Conservation (phyloP, 2,113 vertebrate species). For the Peucedramus taeniatus region DNA sequence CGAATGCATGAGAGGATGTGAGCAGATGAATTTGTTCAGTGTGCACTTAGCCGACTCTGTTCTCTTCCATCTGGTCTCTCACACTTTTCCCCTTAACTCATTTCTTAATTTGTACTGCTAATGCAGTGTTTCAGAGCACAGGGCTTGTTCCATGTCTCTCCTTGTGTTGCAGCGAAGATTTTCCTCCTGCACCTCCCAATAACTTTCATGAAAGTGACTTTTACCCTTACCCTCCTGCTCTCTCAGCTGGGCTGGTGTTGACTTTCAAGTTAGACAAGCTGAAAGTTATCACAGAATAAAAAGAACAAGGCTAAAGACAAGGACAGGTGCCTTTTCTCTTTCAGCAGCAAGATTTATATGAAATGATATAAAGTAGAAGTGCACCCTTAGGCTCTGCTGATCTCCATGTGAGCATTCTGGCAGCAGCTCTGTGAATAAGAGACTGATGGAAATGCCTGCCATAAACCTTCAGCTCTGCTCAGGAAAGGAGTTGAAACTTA, state of each 20-base stretch:
- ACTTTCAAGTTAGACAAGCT: not conserved
- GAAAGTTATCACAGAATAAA: not conserved
- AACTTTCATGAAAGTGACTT: not conserved
- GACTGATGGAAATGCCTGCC: not conserved
- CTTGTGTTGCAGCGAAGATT: not conserved
- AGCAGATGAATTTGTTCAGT: slow-evolving; percentile 7
- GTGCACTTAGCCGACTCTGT: not conserved
- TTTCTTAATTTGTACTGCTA: slow-evolving; percentile 3
- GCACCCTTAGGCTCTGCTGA: not conserved
- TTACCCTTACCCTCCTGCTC: not conserved
- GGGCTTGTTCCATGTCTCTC: not conserved
- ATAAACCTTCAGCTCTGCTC: not conserved
- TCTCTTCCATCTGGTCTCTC: slow-evolving; percentile 36
- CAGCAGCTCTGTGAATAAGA: not conserved
- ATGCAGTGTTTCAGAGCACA: slow-evolving; percentile 12
- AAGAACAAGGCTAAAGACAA: not conserved
- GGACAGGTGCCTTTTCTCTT: not conserved
- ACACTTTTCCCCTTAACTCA: slow-evolving; percentile 10
- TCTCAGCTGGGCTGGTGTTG: not conserved
- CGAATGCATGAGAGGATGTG: not conserved
- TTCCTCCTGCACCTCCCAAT: not conserved
- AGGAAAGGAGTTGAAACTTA: not conserved
- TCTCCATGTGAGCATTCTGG: not conserved
- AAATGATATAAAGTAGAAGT: not conserved
- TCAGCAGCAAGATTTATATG: not conserved